phyloP scores from a whole-genome alignment of 2,113 vertebrate species.

The Lates calcarifer region DNA sequence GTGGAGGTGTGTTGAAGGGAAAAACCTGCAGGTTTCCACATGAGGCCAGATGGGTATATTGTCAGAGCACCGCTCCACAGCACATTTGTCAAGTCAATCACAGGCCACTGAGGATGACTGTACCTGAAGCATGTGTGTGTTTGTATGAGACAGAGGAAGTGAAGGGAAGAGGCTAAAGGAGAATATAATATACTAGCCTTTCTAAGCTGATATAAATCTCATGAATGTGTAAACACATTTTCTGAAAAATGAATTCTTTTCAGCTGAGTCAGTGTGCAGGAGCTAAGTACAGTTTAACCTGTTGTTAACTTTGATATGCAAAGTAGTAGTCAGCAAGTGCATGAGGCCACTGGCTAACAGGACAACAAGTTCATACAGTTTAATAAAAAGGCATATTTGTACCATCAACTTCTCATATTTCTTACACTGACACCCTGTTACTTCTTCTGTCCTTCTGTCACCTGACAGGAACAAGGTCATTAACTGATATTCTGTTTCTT shows the following conservation, averaged over 20 bases:
- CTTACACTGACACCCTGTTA: neutral
- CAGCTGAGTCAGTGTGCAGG: neutral
- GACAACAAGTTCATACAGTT: neutral
- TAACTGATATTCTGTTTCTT: neutral
- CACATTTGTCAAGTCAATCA: constrained; percentile 74
- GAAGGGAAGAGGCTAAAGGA: neutral
- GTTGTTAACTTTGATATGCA: too few relatives aligned
- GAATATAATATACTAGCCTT: neutral
- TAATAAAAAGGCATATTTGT: neutral
- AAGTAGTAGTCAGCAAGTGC: neutral
- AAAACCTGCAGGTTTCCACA: constrained; percentile 54
- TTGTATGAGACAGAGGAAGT: neutral
- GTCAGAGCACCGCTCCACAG: constrained; percentile 52
- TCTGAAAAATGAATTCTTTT: neutral
- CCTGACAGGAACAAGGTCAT: too few relatives aligned
- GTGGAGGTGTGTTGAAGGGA: constrained; percentile 6
- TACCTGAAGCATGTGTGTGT: constrained; percentile 12
- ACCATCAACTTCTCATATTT: neutral
- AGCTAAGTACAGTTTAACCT: neutral
- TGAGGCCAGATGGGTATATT: constrained; percentile 54
- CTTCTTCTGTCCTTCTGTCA: too few relatives aligned
- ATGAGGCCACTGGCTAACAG: neutral
- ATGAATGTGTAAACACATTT: neutral
- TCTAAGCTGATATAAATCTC: neutral
- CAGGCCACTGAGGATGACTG: constrained; percentile 34